A percentile compares a stretch with the other conserved stretches of the same genome.
phyloP scores from a whole-genome alignment of 2,888 invertebrate genomes.

The Muschampia plurimacula region DNA sequence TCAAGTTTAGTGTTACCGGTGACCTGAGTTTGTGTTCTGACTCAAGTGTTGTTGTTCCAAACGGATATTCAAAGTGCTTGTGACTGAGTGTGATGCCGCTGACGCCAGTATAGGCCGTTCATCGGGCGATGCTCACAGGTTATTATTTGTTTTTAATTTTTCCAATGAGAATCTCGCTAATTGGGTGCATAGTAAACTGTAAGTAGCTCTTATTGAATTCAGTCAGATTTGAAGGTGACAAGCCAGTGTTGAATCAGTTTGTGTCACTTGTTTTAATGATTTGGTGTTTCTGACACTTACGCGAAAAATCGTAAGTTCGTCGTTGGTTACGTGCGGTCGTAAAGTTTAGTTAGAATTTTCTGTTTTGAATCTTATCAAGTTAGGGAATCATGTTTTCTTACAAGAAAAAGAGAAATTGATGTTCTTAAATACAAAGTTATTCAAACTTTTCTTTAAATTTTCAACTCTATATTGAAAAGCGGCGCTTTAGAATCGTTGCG shows the following conservation, averaged over 20 bases:
- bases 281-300: background rate
- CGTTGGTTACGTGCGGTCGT: background rate
- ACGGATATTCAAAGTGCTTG: constrained; percentile 82
- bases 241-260: background rate
- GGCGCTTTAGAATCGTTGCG: background rate
- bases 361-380: background rate
- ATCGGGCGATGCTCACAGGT: constrained; percentile 85
- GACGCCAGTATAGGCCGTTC: constrained; percentile 77
- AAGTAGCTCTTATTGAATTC: constrained; percentile 13
- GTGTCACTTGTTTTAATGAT: background rate
- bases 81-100: constrained; percentile 83
- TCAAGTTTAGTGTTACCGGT: constrained; percentile 74
- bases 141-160: constrained; percentile 51
- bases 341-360: background rate
- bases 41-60: constrained; percentile 71
- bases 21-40: constrained; percentile 74
- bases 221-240: background rate
- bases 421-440: background rate
- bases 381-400: background rate
- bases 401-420: background rate
- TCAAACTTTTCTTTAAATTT: background rate
- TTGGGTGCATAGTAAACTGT: constrained; percentile 30
- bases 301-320: constrained; percentile 3
- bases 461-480: background rate
- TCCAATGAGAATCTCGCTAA: constrained; percentile 62